Evolutionary conservation across 2,888 invertebrate genomes (phyloP).

Genomic region (Homarus gammarus): DNA sequence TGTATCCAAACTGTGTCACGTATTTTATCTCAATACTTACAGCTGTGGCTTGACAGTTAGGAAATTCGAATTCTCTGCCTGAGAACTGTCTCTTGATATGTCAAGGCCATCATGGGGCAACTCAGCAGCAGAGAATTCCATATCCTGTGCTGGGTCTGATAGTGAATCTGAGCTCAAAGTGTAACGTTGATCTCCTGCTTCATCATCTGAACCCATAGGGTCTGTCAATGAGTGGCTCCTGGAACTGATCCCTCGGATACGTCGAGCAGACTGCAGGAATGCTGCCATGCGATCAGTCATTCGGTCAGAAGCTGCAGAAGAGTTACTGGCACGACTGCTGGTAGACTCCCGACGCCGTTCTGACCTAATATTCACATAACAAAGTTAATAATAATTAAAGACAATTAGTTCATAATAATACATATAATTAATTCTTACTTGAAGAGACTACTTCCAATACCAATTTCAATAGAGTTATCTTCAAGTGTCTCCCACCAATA

Average conservation of each 20-base stretch:
- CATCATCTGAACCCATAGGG: slow-evolving; percentile 58
- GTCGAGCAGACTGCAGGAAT: slow-evolving; percentile 78
- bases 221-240: slow-evolving; percentile 58
- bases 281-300: slow-evolving; percentile 76
- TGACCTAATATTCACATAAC: neutral
- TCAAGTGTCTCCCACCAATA: too few relatives aligned
- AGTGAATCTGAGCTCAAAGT: slow-evolving; percentile 62
- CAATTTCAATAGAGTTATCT: neutral
- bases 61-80: slow-evolving; percentile 16
- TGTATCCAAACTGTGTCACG: too few relatives aligned
- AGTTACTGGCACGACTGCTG: slow-evolving; percentile 66
- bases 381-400: too few relatives aligned
- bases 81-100: slow-evolving; percentile 13
- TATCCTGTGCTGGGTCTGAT: slow-evolving; percentile 55
- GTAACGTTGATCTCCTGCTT: slow-evolving; percentile 50
- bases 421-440: too few relatives aligned
- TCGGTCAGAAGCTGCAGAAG: slow-evolving; percentile 75
- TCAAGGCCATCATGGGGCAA: slow-evolving; percentile 35
- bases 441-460: neutral
- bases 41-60: slow-evolving; percentile 25
- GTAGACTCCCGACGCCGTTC: slow-evolving; percentile 52
- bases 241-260: slow-evolving; percentile 30
- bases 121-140: slow-evolving; percentile 43
- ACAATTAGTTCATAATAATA: too few relatives aligned
- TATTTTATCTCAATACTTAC: too few relatives aligned